phyloP scores from a whole-genome alignment of 1,140 invertebrate species.

The Ceratoteleas bidentatus region DNA sequence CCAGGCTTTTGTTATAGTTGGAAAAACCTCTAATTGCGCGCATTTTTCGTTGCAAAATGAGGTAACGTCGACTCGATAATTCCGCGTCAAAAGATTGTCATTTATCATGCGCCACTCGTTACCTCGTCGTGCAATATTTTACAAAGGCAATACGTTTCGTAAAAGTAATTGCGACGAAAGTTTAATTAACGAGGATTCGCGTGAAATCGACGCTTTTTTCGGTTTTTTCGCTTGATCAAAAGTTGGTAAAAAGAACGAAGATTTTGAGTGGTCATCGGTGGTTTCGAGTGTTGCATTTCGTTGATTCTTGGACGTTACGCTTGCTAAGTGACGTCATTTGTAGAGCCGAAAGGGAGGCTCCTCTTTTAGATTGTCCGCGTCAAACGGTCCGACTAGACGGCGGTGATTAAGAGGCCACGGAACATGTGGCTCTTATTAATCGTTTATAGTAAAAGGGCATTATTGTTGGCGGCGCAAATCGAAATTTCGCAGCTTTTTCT shows the following conservation, averaged over 20 bases:
- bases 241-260: not conserved
- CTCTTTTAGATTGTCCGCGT: conserved; percentile 23
- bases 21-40: conserved; percentile 12
- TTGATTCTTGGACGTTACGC: conserved; percentile 16
- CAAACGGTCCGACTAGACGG: conserved; percentile 35
- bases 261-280: too few species aligned
- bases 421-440: conserved; percentile 40
- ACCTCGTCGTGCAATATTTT: conserved; percentile 9
- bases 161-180: conserved; percentile 7
- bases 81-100: conserved; percentile 8
- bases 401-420: conserved; percentile 39
- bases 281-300: not conserved
- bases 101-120: conserved; percentile 28
- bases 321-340: conserved; percentile 38
- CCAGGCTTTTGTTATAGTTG: conserved; percentile 16
- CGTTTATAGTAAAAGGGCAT: conserved; percentile 34
- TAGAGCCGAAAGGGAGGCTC: conserved; percentile 25
- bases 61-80: conserved; percentile 1
- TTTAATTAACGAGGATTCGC: conserved; percentile 9
- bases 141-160: conserved; percentile 18
- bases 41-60: conserved; percentile 5
- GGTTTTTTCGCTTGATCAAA: conserved; percentile 1
- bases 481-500: conserved; percentile 30
- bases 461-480: conserved; percentile 26
- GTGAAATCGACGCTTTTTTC: conserved; percentile 2